Base-by-base conservation (phyloP, 2,888 invertebrate species). In the Aphidius colemani region DNA sequence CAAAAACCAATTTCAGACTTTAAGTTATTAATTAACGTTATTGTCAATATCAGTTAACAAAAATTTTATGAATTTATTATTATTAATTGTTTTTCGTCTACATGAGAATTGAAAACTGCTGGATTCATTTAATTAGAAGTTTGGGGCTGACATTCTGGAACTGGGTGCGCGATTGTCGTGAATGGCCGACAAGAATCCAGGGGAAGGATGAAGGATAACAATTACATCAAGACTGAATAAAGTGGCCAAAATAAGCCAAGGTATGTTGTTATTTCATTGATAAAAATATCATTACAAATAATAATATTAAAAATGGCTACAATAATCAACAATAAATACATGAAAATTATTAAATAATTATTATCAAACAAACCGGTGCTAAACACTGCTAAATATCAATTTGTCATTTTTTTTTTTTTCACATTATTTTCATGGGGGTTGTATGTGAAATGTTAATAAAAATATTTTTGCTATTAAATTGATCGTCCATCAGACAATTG, bases 161-260 rank as follows among this genome's bases (percentile, higher is more conserved):
- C 71, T 74, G 75, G 69, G 40, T 57, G 72, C 74, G 72, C 75
- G 72, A 66, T 75, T 68, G 69, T 67, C 66, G 71, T 70, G 74
- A 77, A 78, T 75, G 78, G 75, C 78, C 75, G 76, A 77, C 71
- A 69, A 66, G 53, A 61, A 69, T 66, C 70, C 69, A 69, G 71
- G 68, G 68, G 69, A 72, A 77, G 75, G 75, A 77, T 70, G 70
- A 66, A 73, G 71, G 70, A 72, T 71, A 72, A 70, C 70, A 69
- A 66, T 66, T 2, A 18, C 1, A 18, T 18, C 65, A 60, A 64
- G 61, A 61, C 61, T 61, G 60, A 59, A 61, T 58, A 61, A 44
- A 45, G 57, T 45, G 57, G 57, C 58, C 51, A 61, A 57, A 58
- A 18, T 18, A 65, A 65, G 58, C 61, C 65, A 46, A 65, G 61